A percentile compares a stretch with the other conserved stretches of the same genome.
These are phyloP conservation scores for Chrysolina haemoptera DNA, from an alignment of 2,888 invertebrate species.

Conservation along the genomic window DNA sequence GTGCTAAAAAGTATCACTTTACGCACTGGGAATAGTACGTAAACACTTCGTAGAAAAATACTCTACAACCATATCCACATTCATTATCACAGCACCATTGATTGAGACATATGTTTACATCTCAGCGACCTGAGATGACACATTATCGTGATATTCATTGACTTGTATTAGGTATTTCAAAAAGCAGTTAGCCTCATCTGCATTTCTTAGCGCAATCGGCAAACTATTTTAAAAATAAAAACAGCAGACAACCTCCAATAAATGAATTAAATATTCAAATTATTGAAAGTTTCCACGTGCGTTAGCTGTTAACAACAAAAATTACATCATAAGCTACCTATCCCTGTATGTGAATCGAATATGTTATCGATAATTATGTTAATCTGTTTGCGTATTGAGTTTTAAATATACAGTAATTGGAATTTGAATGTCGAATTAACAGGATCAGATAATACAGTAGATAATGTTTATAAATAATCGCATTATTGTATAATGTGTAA, in stretches of 20 bases:
- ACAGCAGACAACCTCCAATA: conserved; percentile 23
- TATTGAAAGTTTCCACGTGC: conserved; percentile 19
- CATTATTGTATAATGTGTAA: too few relatives aligned
- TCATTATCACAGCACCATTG: background rate
- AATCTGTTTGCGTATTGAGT: conserved; percentile 17
- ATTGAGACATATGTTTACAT: background rate
- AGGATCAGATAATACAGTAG: background rate
- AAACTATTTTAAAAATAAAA: conserved; percentile 9
- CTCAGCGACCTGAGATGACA: background rate
- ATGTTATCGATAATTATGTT: conserved; percentile 23
- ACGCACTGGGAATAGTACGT: too few relatives aligned
- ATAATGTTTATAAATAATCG: background rate
- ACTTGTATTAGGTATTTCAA: background rate
- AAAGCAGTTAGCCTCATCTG: conserved; percentile 14
- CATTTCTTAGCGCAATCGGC: conserved; percentile 9
- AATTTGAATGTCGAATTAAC: conserved; percentile 15
- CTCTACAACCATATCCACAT: background rate
- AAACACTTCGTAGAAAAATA: too few relatives aligned
- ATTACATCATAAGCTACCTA: conserved; percentile 23
- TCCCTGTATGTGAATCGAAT: conserved; percentile 28
- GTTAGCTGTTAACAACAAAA: conserved; percentile 18
- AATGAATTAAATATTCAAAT: conserved; percentile 22
- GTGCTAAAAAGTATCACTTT: too few relatives aligned
- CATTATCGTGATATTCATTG: background rate
- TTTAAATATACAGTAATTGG: background rate